phyloP scores from a whole-genome alignment of 2,797 vertebrate genomes.

The Antennarius maculatus region DNA sequence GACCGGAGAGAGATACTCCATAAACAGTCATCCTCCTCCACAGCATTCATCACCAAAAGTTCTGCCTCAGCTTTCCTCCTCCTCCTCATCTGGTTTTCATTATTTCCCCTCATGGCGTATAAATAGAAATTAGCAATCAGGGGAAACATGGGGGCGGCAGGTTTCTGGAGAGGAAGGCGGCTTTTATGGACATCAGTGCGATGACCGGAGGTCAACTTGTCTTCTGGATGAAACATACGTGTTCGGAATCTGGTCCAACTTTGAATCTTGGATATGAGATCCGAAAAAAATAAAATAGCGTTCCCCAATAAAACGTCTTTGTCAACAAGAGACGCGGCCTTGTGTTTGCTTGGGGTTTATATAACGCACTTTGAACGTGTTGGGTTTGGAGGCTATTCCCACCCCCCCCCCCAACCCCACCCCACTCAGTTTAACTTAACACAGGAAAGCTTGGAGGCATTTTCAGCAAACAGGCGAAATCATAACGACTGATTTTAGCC shows the following conservation, averaged over 20 bases:
- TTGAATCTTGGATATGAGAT: neutral
- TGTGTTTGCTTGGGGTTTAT: conserved; percentile 34
- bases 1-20: conserved; percentile 58
- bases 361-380: conserved; percentile 23
- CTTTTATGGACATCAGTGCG: conserved; percentile 41
- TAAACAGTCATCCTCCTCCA: conserved; percentile 69
- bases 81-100: conserved; percentile 74
- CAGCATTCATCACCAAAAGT: conserved; percentile 68
- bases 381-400: conserved; percentile 27
- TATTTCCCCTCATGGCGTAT: conserved; percentile 72
- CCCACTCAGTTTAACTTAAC: conserved; percentile 11
- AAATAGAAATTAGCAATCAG: conserved; percentile 78
- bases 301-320: conserved; percentile 23
- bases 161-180: conserved; percentile 46
- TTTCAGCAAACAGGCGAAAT: conserved; percentile 1
- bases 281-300: too few relatives aligned
- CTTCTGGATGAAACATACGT: conserved; percentile 34
- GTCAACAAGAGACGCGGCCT: conserved; percentile 28
- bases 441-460: conserved; percentile 8
- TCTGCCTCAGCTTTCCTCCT: conserved; percentile 60
- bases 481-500: conserved; percentile 1
- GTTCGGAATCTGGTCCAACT: conserved; percentile 40
- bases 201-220: conserved; percentile 63
- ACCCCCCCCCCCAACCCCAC: neutral
- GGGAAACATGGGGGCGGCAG: conserved; percentile 61